phyloP scores from a whole-genome alignment of 53 echinoderm and acorn worm species.

The Mesocentrotus franciscanus region DNA sequence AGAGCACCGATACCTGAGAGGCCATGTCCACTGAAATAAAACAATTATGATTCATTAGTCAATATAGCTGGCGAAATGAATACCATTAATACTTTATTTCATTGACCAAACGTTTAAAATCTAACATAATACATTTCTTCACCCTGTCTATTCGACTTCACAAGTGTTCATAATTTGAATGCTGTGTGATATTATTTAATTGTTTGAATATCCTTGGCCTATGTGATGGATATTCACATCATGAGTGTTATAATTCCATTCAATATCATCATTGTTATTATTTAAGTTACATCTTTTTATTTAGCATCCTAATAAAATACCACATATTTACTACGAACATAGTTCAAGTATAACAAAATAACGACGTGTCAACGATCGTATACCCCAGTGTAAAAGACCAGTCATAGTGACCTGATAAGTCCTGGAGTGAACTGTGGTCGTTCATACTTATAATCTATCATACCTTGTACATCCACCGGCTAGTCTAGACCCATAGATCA shows the following conservation, averaged over 20 bases:
- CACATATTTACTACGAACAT: neutral
- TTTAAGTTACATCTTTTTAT: too few relatives aligned
- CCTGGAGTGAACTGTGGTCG: too few relatives aligned
- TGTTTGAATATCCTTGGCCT: too few relatives aligned
- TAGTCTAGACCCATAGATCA: constrained; percentile 90
- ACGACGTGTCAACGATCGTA: neutral
- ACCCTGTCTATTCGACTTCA: too few relatives aligned
- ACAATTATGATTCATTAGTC: neutral
- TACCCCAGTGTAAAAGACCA: neutral
- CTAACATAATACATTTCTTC: too few relatives aligned
- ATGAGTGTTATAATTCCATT: too few relatives aligned
- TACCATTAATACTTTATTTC: neutral
- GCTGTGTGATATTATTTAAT: too few relatives aligned
- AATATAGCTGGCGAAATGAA: neutral
- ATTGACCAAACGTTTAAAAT: too few relatives aligned
- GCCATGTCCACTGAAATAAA: constrained; percentile 87
- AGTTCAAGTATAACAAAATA: neutral
- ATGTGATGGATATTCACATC: too few relatives aligned
- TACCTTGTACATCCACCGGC: constrained; percentile 98
- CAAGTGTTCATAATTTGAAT: too few relatives aligned
- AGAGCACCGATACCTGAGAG: constrained; percentile 93
- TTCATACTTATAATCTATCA: neutral
- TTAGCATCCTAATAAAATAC: too few relatives aligned
- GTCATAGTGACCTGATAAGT: neutral
- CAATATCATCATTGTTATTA: too few relatives aligned